phyloP scores from a whole-genome alignment of 2,113 vertebrate genomes.

The Ictalurus punctatus region DNA sequence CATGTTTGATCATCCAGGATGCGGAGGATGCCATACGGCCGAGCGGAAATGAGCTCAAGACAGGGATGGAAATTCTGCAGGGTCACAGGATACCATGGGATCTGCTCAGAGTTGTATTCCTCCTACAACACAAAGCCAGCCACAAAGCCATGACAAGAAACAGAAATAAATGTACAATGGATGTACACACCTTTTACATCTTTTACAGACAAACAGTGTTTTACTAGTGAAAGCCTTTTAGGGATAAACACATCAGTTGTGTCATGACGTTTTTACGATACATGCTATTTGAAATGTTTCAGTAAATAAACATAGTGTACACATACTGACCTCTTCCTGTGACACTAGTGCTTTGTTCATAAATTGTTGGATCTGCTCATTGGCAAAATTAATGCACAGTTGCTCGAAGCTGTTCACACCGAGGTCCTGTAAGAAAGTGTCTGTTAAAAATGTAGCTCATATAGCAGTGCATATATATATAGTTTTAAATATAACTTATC shows the following conservation, averaged over 20 bases:
- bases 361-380: constrained; percentile 84
- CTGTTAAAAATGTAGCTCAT: background rate
- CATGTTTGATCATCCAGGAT: constrained; percentile 88
- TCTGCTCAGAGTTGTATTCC: constrained; percentile 79
- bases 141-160: background rate
- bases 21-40: constrained; percentile 82
- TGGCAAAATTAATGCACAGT: constrained; percentile 90
- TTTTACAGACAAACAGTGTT: background rate
- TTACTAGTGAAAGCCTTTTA: background rate
- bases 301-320: background rate
- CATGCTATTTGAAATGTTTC: background rate
- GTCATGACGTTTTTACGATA: background rate
- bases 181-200: background rate
- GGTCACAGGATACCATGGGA: constrained; percentile 78
- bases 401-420: constrained; percentile 90
- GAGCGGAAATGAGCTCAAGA: constrained; percentile 80
- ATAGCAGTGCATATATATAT: background rate
- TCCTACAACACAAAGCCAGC: constrained; percentile 70
- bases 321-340: constrained; percentile 82
- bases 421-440: constrained; percentile 74
- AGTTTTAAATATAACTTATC: constrained; percentile 10
- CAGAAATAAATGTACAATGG: background rate
- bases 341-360: constrained; percentile 75
- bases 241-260: background rate
- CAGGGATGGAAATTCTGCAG: constrained; percentile 71